Conservation (phyloP, 1,140 invertebrate species). For the Halictus rubicundus region DNA sequence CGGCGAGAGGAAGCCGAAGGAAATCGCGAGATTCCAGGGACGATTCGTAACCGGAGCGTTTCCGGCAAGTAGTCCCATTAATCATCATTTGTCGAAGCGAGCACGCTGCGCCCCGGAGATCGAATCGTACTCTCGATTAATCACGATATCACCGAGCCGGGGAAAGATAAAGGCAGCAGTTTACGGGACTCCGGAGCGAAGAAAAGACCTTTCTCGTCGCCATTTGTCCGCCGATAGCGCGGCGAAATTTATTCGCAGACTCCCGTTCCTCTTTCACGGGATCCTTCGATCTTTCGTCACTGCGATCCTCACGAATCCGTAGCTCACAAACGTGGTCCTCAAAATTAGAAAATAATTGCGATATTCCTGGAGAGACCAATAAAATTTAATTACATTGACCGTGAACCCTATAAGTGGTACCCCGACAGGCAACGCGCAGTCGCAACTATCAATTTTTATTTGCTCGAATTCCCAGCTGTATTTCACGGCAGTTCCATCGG, state of each 20-base stretch:
- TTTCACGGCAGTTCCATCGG: no score
- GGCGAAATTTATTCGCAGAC: constrained; percentile 48
- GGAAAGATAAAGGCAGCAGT: constrained; percentile 48
- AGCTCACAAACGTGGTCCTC: no score
- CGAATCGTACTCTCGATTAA: constrained; percentile 73
- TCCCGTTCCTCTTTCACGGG: no score
- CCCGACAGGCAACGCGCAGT: no score
- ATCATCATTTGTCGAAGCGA: constrained; percentile 76
- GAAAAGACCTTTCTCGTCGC: constrained; percentile 19
- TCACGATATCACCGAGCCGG: constrained; percentile 63
- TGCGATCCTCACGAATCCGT: no score
- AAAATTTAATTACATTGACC: no score
- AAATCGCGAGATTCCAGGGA: constrained; percentile 42
- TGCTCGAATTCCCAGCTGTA: no score
- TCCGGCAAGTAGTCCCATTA: constrained; percentile 62
- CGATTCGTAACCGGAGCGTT: constrained; percentile 39
- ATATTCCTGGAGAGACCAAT: no score
- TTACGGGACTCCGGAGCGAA: constrained; percentile 10
- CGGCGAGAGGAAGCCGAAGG: not conserved
- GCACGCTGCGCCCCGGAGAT: constrained; percentile 55
- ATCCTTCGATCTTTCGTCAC: no score
- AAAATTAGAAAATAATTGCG: no score
- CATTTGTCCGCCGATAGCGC: constrained; percentile 47
- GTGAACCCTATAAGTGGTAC: no score
- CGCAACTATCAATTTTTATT: no score